Percentiles rank a stretch among this genome's conserved stretches.
Conservation (phyloP, 2,888 invertebrate genomes). For the Poecilus cupreus region DNA sequence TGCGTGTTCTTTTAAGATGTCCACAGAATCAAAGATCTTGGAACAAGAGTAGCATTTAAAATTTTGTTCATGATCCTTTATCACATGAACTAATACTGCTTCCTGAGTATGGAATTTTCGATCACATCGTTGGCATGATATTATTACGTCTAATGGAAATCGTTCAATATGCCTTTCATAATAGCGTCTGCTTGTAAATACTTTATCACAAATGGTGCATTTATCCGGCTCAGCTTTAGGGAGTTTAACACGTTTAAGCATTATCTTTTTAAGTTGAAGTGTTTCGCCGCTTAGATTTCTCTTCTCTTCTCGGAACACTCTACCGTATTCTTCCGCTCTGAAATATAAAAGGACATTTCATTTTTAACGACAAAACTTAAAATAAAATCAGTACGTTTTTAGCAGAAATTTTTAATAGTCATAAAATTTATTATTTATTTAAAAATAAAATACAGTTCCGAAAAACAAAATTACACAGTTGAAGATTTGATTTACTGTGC, state of each 20-base stretch:
- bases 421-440: background rate
- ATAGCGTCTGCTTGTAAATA: background rate
- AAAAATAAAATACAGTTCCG: background rate
- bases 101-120: slow-evolving; percentile 75
- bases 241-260: slow-evolving; percentile 28
- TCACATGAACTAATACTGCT: slow-evolving; percentile 74
- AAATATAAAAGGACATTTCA: slow-evolving; percentile 36
- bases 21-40: background rate
- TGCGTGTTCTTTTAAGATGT: slow-evolving; percentile 27
- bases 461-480: too few species aligned
- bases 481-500: too few species aligned
- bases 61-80: slow-evolving; percentile 64
- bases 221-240: background rate
- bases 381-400: background rate
- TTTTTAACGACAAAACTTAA: slow-evolving; percentile 15
- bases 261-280: background rate
- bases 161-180: slow-evolving; percentile 17
- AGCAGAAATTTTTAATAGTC: background rate
- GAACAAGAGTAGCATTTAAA: slow-evolving; percentile 24
- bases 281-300: background rate
- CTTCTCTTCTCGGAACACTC: slow-evolving; percentile 8
- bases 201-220: slow-evolving; percentile 26
- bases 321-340: slow-evolving; percentile 7
- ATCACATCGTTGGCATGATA: slow-evolving; percentile 73
- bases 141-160: background rate